A percentile compares a stretch with the other conserved stretches of the same genome.
These are phyloP conservation scores for Mesoclemmys tuberculata DNA, from an alignment of 2,113 vertebrate genomes.

Conservation along the genomic window DNA sequence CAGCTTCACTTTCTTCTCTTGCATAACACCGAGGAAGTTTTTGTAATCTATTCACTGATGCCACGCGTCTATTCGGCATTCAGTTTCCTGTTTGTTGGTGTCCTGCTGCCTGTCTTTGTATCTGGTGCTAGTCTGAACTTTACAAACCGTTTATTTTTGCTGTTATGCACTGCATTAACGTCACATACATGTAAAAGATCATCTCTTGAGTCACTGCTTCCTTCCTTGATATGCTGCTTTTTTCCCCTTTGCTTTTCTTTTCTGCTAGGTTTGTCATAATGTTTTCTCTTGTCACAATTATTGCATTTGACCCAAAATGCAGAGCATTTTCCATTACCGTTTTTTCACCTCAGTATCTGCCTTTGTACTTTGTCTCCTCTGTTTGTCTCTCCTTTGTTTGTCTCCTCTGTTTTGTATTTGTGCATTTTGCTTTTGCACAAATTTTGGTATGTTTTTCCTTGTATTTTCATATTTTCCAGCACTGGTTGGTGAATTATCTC, in stretches of 20 bases:
- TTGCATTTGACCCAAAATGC: not conserved
- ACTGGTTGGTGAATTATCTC: not conserved
- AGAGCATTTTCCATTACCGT: not conserved
- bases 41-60: fast-evolving
- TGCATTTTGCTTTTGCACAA: not conserved
- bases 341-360: not conserved
- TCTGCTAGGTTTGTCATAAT: not conserved
- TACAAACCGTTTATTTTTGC: not conserved
- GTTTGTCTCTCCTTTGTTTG: not conserved
- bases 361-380: not conserved
- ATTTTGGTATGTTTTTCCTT: not conserved
- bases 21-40: not conserved
- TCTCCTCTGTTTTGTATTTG: not conserved
- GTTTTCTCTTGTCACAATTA: not conserved
- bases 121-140: not conserved
- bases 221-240: not conserved
- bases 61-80: not conserved
- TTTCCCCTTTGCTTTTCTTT: not conserved
- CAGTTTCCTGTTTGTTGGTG: not conserved
- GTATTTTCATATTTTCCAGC: not conserved
- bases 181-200: not conserved
- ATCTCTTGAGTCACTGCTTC: not conserved
- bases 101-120: not conserved
- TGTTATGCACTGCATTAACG: not conserved
- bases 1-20: not conserved